These are phyloP conservation scores for Amblyornis subalaris DNA, from an alignment of 2,113 vertebrate species.

Conservation along the genomic window DNA sequence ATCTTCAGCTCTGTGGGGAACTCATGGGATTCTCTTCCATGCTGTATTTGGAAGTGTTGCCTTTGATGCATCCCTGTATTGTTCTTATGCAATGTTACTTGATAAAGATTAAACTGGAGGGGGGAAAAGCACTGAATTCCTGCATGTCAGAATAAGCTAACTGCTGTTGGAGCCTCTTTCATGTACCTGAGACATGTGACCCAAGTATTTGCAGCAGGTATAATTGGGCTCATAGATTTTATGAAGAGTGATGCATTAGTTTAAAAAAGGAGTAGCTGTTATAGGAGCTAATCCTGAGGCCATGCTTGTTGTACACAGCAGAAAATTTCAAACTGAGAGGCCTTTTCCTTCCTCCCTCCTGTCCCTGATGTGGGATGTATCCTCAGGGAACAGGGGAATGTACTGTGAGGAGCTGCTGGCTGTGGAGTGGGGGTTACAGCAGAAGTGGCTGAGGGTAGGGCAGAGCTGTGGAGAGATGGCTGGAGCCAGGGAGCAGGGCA, in stretches of 20 bases:
- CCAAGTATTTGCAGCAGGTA: background rate
- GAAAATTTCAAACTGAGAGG: background rate
- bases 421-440: background rate
- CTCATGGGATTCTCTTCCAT: background rate
- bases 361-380: background rate
- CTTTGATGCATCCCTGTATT: background rate
- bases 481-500: background rate
- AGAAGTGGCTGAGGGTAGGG: background rate
- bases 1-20: background rate
- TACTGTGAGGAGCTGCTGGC: background rate
- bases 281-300: background rate
- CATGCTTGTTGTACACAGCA: background rate
- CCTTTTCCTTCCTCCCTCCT: background rate
- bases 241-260: background rate
- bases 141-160: background rate
- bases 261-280: background rate
- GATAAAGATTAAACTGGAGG: background rate
- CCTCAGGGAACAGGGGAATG: background rate
- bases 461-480: background rate
- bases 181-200: background rate
- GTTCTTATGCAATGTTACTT: background rate
- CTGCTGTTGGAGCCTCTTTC: background rate
- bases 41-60: background rate
- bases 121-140: background rate
- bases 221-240: background rate